Evolutionary conservation across 2,113 vertebrate genomes (phyloP), one percentile per base, ranked within the genome.

Genomic region (Lucifuga dentata): DNA sequence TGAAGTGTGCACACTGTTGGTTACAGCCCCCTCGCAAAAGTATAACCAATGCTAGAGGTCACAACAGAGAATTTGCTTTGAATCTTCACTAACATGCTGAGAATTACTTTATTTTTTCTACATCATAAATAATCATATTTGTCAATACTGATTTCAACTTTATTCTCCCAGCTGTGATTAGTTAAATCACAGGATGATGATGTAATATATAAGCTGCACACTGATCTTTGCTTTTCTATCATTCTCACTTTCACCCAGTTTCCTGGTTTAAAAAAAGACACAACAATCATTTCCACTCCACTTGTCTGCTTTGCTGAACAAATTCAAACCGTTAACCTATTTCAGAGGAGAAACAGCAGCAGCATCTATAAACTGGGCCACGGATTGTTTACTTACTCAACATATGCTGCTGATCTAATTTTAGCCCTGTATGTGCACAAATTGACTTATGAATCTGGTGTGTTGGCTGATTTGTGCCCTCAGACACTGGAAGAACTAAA

Each of bases 251-350:
- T 17, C 21, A 36, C 50, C 7, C n/a, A n/a, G n/a, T n/a, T n/a
- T n/a, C n/a, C 23, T 23, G 26, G 21, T 6, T 45, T 1, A 16
- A 48, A 69, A n/a, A 5, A 13, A 40, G n/a, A n/a, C n/a, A n/a
- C 43, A 33, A 11, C 32, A n/a, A 72, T 45, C 20, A 49, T n/a
- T 70, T 69, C 46, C 20, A 41, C 43, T 55, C 38, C 52, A 36
- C 46, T 46, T 64, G 36, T 51, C 64, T 29, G 17, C 56, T 78
- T 67, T 65, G 73, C 70, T 74, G 76, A 46, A 19, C 58, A 79
- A 69, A 75, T 21, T 24, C 19, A 62, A 61, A 53, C 57, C 26
- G 19, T 69, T 24, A 40, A 50, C 13, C 5, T 58, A 2, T 39
- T 63, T 39, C 29, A 23, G 26, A 26, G 10, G 38, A 23, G 29